Evolutionary conservation across 2,888 invertebrate genomes (phyloP), one percentile per base, ranked within the genome.

Genomic region (Hemistola chrysoprasaria): DNA sequence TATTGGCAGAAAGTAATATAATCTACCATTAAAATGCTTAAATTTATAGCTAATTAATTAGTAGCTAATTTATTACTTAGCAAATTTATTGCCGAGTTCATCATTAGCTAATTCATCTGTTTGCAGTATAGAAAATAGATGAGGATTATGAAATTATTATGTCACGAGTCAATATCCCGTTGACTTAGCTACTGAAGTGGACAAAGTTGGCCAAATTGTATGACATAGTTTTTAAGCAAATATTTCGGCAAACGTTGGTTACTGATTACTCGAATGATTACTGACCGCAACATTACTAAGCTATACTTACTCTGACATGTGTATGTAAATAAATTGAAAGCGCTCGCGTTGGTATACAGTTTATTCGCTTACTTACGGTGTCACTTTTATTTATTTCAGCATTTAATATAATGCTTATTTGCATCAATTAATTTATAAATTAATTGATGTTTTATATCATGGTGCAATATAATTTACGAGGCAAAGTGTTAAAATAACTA

Each of bases 281-380:
- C 37, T 40, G 35, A 23, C 28, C 23, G 9, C 22, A 10, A 34
- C 40, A 26, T 31, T 32, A 37, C 24, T 42, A 21, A 22, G 31
- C 44, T 31, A 25, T 39, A 28, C 27, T 26, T 34, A 9, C 9
- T 34, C 24, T 22, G 24, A 6, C 30, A 3, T 16, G 16, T 28
- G 25, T 47, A 54, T 81, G 80, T 65, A 79, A 83, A 83, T 80
- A 75, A 78, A 39, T 76, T 71, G 81, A 85, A 85, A 86, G 82
- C 78, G 50, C 29, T n/a, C 24, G 41, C 40, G 62, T 53, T 36
- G 34, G 22, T 37, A 22, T 56, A 45, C 64, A 58, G 22, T 38
- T 22, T 56, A 46, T 64, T 58, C 74, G 27, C 57, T 58, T 46
- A 61, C 71, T 40, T 30, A 39, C 11, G 24, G 68, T 75, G 76